Conservation (phyloP, 2,888 invertebrate genomes). For the Ariolimax columbianus region DNA sequence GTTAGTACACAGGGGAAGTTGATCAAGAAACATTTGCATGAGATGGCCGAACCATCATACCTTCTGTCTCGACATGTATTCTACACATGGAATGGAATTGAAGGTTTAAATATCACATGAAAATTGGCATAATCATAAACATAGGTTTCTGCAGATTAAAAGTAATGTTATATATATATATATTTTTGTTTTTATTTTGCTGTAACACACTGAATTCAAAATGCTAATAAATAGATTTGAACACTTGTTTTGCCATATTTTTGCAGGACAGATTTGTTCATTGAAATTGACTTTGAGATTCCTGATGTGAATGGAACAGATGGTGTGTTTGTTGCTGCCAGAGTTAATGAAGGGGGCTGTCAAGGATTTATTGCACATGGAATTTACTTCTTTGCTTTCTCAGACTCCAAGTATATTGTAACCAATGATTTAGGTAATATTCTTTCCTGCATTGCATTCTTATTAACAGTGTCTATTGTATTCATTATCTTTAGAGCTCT, state of each 20-base stretch:
- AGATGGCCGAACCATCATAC: no score
- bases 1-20: no score
- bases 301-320: constrained; percentile 66
- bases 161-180: no score
- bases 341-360: constrained; percentile 75
- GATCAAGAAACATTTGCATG: no score
- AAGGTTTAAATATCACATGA: no score
- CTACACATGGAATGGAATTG: no score
- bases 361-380: constrained; percentile 69
- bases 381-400: constrained; percentile 72
- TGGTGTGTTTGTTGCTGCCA: constrained; percentile 73
- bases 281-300: constrained; percentile 68
- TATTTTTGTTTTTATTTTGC: no score
- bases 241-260: not conserved
- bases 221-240: no score
- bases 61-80: no score
- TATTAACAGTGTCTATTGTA: not conserved
- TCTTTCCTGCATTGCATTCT: not conserved
- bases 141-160: no score
- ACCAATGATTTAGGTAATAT: constrained; percentile 70
- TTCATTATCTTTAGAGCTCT: not conserved
- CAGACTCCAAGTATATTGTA: constrained; percentile 58
- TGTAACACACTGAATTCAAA: no score
- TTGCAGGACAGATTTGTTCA: constrained; percentile 60
- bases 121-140: no score